phyloP scores from a whole-genome alignment of 2,113 vertebrate genomes.

The Tor tambroides region DNA sequence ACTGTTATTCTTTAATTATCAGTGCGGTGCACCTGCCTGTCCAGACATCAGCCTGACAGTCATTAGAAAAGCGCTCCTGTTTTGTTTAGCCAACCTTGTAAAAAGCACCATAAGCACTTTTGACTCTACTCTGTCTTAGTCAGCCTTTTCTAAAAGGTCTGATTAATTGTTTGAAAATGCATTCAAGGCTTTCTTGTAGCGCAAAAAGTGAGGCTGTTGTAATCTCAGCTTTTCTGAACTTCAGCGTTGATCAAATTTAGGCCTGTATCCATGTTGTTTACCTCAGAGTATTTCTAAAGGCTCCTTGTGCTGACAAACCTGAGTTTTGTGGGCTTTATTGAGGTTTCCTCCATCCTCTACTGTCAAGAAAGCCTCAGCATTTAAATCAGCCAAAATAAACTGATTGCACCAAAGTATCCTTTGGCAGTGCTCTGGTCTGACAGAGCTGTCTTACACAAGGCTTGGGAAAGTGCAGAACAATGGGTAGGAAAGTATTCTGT shows the following conservation, averaged over 20 bases:
- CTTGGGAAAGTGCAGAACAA: slow-evolving; percentile 69
- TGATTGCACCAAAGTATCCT: not conserved
- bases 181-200: not conserved
- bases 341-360: not conserved
- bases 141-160: slow-evolving; percentile 14
- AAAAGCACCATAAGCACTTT: slow-evolving; percentile 2
- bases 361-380: not conserved
- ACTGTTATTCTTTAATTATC: slow-evolving; percentile 74
- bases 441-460: not conserved
- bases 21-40: slow-evolving; percentile 59
- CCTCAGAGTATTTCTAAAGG: not conserved
- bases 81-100: slow-evolving; percentile 34
- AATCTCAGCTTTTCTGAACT: not conserved
- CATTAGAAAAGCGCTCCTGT: slow-evolving; percentile 25
- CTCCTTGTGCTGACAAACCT: not conserved
- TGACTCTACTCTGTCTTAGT: not conserved
- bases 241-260: not conserved
- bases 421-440: slow-evolving; percentile 7
- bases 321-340: not conserved
- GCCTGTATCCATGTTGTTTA: not conserved
- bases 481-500: slow-evolving; percentile 63
- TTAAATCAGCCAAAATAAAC: slow-evolving; percentile 4
- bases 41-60: slow-evolving; percentile 7
- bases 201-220: not conserved
- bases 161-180: not conserved